Percentiles rank a stretch among this genome's conserved stretches.
Conservation (phyloP, 2,113 vertebrate genomes). For the Oncorhynchus clarkii region DNA sequence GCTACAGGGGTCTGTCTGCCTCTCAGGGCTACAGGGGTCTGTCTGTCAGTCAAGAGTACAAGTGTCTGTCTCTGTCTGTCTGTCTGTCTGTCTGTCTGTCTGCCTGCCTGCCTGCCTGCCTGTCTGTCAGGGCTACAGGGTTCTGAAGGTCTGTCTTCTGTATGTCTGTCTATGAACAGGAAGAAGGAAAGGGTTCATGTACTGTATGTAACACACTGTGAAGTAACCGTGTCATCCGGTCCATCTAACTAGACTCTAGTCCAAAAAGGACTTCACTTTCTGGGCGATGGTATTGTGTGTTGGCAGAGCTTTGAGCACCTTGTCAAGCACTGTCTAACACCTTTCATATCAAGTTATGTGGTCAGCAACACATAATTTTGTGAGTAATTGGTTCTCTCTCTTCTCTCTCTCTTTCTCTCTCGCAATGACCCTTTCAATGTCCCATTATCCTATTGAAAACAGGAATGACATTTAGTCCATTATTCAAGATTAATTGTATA, state of each 20-base stretch:
- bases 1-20: not conserved
- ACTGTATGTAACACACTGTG: not conserved
- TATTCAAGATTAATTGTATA: no score
- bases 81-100: no score
- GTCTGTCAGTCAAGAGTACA: no score
- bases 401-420: not conserved
- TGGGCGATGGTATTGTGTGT: not conserved
- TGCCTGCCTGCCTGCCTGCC: no score
- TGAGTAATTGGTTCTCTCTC: not conserved
- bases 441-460: not conserved
- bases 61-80: no score
- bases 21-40: no score
- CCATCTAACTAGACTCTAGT: not conserved
- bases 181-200: not conserved
- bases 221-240: not conserved
- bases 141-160: not conserved
- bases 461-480: not conserved
- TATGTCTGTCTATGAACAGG: not conserved
- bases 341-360: not conserved
- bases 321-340: not conserved
- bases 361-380: slow-evolving; percentile 1
- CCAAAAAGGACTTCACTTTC: not conserved
- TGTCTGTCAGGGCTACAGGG: not conserved
- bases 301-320: not conserved
- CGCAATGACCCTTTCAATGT: not conserved